These are phyloP conservation scores for Pseudorasbora parva DNA, from an alignment of 2,113 vertebrate genomes.

Conservation along the genomic window DNA sequence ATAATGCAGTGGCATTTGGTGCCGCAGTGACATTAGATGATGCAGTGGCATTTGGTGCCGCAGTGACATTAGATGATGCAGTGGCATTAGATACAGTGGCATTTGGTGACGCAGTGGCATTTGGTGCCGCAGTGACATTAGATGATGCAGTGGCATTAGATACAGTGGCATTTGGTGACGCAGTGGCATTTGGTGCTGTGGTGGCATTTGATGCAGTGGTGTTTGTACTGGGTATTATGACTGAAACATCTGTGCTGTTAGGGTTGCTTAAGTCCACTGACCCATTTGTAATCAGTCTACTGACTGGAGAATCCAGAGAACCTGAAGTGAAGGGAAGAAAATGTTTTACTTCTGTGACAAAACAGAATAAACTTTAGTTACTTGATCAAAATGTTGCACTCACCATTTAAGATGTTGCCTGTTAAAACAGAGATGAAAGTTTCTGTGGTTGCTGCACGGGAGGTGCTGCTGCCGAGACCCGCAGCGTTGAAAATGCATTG, in stretches of 20 bases:
- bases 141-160: neutral
- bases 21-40: too few relatives aligned
- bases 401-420: constrained; percentile 43
- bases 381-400: constrained; percentile 14
- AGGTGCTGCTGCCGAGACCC: fast-evolving
- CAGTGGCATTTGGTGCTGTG: neutral
- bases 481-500: constrained; percentile 64
- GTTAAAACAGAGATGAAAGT: fast-evolving
- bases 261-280: constrained; percentile 47
- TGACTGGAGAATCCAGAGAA: fast-evolving
- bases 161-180: neutral
- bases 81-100: neutral
- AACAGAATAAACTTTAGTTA: neutral
- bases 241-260: neutral
- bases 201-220: neutral
- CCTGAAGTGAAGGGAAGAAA: constrained; percentile 42
- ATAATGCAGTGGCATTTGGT: neutral
- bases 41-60: neutral
- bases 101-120: neutral
- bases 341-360: neutral
- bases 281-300: fast-evolving
- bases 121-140: neutral
- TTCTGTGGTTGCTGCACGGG: neutral
- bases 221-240: neutral
- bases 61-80: neutral